phyloP scores from a whole-genome alignment of 2,888 invertebrate species.

The Rotaria macrura region DNA sequence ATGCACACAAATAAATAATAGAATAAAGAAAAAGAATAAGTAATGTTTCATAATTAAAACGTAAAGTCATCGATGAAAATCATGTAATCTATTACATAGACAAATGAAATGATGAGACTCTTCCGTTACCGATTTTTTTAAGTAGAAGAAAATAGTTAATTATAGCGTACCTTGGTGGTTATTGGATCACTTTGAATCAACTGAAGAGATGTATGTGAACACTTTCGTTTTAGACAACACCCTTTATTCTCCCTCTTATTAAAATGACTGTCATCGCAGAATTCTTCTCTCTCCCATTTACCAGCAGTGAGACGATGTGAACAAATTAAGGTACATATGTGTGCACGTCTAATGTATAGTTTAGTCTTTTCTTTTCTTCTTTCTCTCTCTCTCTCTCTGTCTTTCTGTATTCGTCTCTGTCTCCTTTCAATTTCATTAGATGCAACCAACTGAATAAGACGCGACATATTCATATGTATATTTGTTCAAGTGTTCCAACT shows the following conservation, averaged over 20 bases:
- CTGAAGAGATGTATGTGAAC: not conserved
- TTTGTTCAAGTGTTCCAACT: constrained; percentile 4
- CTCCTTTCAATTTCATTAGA: not conserved
- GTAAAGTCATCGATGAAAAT: not conserved
- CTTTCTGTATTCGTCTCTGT: not conserved
- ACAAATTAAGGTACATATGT: not conserved
- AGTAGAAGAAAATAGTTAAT: not conserved
- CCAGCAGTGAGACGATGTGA: constrained; percentile 11
- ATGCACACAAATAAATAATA: too few relatives aligned
- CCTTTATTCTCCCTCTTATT: not conserved
- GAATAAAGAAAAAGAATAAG: not conserved
- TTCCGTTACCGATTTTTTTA: not conserved
- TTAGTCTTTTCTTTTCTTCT: not conserved
- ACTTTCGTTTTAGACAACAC: constrained; percentile 8
- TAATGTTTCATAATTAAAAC: not conserved
- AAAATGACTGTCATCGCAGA: constrained; percentile 6
- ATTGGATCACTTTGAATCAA: not conserved
- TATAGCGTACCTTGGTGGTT: not conserved
- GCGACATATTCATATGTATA: not conserved
- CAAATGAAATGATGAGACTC: not conserved
- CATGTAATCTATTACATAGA: not conserved
- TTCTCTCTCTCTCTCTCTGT: not conserved
- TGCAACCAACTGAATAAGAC: not conserved
- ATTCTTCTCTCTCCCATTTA: constrained; percentile 5
- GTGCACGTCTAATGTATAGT: not conserved